Evolutionary conservation across 2,113 vertebrate genomes (phyloP).

Genomic region (Chitala chitala): DNA sequence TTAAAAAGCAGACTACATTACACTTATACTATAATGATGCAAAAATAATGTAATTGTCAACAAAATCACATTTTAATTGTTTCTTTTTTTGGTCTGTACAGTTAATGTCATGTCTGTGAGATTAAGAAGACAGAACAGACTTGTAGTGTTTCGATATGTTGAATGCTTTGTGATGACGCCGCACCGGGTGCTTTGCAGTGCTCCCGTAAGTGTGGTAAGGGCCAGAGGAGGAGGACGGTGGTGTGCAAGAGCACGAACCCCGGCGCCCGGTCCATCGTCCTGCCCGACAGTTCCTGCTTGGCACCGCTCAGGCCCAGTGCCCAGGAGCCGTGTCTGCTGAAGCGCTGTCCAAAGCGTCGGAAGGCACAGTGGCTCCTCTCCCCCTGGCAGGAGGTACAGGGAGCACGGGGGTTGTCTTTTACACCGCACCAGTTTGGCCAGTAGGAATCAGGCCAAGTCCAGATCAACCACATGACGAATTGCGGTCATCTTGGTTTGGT

Average conservation of each 20-base stretch:
- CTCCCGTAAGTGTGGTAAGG: conserved; percentile 76
- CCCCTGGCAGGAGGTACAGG: conserved; percentile 72
- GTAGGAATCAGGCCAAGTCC: too few relatives aligned
- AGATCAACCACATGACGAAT: too few relatives aligned
- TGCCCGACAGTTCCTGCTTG: conserved; percentile 60
- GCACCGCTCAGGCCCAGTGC: conserved; percentile 59
- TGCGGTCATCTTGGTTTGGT: too few relatives aligned
- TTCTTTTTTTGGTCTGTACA: background rate
- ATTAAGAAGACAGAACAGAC: too few relatives aligned
- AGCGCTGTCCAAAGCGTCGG: conserved; percentile 68
- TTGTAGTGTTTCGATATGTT: too few relatives aligned
- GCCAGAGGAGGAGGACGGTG: conserved; percentile 67
- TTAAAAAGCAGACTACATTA: background rate
- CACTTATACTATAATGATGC: background rate
- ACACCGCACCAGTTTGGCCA: too few relatives aligned
- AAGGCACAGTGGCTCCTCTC: conserved; percentile 80
- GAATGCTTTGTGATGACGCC: background rate
- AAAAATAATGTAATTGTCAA: background rate
- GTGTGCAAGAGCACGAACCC: conserved; percentile 62
- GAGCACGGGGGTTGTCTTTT: background rate
- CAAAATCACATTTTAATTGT: background rate
- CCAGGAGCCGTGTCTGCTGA: conserved; percentile 71
- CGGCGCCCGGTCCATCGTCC: conserved; percentile 34
- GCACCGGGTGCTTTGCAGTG: conserved; percentile 57
- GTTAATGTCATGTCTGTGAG: background rate